phyloP scores from a whole-genome alignment of 2,797 vertebrate species.

The Apogon talboti region DNA sequence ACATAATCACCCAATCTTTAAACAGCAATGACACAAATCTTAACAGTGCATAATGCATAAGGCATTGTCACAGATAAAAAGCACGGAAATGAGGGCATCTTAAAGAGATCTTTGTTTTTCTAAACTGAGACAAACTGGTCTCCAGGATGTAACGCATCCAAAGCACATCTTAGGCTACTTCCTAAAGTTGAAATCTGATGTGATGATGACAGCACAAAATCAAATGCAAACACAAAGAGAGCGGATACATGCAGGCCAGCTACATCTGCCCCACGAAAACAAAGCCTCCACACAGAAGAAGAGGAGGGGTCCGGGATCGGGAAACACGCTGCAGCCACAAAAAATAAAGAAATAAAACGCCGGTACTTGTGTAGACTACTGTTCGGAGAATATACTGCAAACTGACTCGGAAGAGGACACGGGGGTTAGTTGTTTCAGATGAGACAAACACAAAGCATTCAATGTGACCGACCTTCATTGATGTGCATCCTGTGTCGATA shows the following conservation, averaged over 20 bases:
- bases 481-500: conserved; percentile 67
- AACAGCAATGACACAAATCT: conserved; percentile 3
- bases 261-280: conserved; percentile 78
- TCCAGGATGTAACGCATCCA: background rate
- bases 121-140: background rate
- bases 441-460: conserved; percentile 63
- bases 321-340: conserved; percentile 18
- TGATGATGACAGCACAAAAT: conserved; percentile 61
- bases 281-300: conserved; percentile 63
- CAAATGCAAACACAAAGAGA: conserved; percentile 75
- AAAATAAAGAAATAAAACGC: conserved; percentile 8
- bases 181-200: conserved; percentile 40
- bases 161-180: background rate
- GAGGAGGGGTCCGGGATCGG: conserved; percentile 47
- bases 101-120: background rate
- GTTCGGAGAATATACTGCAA: background rate
- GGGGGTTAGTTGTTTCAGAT: conserved; percentile 18
- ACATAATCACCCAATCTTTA: background rate
- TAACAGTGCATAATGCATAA: background rate
- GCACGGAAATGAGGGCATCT: background rate
- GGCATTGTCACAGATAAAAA: too few relatives aligned
- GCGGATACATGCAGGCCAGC: conserved; percentile 74
- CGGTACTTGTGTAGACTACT: background rate
- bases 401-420: background rate
- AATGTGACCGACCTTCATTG: conserved; percentile 63